phyloP scores from a whole-genome alignment of 2,888 invertebrate species.

The Coleophora flavipennella region DNA sequence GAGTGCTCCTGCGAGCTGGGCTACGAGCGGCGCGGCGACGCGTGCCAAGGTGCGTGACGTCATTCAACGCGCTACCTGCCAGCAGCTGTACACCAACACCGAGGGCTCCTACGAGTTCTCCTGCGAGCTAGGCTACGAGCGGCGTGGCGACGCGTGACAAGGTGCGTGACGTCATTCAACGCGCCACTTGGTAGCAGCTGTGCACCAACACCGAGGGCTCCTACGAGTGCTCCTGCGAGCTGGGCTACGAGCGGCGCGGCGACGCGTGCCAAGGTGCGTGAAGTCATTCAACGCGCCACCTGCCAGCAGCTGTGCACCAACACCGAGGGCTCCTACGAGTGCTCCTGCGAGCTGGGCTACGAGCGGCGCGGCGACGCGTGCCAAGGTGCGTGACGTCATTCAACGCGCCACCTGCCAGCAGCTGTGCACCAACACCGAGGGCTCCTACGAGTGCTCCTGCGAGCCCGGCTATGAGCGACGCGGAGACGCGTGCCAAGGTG shows the following conservation, averaged over 20 bases:
- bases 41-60: slow-evolving; percentile 78
- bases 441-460: no score
- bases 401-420: no score
- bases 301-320: no score
- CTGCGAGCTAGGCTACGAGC: slow-evolving; percentile 82
- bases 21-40: slow-evolving; percentile 82
- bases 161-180: background rate
- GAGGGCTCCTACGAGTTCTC: slow-evolving; percentile 85
- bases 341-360: slow-evolving; percentile 82
- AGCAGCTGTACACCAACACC: slow-evolving; percentile 82
- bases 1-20: slow-evolving; percentile 83
- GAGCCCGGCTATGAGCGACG: no score
- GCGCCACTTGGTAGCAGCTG: slow-evolving; percentile 52
- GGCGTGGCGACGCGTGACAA: slow-evolving; percentile 63
- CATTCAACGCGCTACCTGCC: no score
- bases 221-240: slow-evolving; percentile 81
- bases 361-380: slow-evolving; percentile 83
- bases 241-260: slow-evolving; percentile 82
- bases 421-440: no score
- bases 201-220: slow-evolving; percentile 86
- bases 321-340: slow-evolving; percentile 84
- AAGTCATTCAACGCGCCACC: no score
- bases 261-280: slow-evolving; percentile 81
- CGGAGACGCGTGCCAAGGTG: no score
- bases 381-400: slow-evolving; percentile 71